These are phyloP conservation scores for Drosophila persimilis DNA, from an alignment of 1,140 invertebrate species.

Conservation along the genomic window DNA sequence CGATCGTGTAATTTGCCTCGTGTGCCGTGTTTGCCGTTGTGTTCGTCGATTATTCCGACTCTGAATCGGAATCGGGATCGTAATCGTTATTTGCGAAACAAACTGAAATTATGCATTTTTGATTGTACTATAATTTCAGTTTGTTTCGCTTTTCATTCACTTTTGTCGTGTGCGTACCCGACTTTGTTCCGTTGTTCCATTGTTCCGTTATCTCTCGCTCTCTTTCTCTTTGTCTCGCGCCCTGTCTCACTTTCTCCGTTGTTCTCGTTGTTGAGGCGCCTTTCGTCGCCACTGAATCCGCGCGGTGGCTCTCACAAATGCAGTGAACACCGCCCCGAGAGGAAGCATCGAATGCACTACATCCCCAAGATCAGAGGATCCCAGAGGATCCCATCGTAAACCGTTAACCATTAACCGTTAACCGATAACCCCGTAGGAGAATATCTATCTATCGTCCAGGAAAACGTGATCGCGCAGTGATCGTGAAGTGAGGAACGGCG, in stretches of 20 bases:
- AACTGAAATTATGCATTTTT: constrained; percentile 66
- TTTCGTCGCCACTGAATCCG: constrained; percentile 62
- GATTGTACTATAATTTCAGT: constrained; percentile 57
- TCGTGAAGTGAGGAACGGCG: not conserved
- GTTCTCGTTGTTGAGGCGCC: constrained; percentile 60
- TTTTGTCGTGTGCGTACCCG: constrained; percentile 25
- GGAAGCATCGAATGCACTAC: constrained; percentile 22
- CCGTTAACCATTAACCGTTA: constrained; percentile 1
- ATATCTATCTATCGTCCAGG: too few relatives aligned
- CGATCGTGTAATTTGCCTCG: constrained; percentile 80
- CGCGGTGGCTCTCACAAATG: constrained; percentile 56
- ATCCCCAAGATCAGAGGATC: constrained; percentile 10
- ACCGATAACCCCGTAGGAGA: constrained; percentile 8
- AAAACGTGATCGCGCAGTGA: constrained; percentile 31
- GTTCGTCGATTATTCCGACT: constrained; percentile 10
- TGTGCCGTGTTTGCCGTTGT: constrained; percentile 31
- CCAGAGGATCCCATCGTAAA: constrained; percentile 10
- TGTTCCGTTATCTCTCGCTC: constrained; percentile 32
- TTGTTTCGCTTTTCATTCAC: constrained; percentile 54
- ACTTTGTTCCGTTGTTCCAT: constrained; percentile 50
- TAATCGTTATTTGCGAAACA: constrained; percentile 58
- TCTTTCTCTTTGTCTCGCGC: not conserved
- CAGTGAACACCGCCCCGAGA: constrained; percentile 54
- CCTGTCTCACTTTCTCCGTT: constrained; percentile 16
- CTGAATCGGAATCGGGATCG: constrained; percentile 7